Conservation (phyloP, 2,113 vertebrate genomes). For the Aspidoscelis tigris region DNA sequence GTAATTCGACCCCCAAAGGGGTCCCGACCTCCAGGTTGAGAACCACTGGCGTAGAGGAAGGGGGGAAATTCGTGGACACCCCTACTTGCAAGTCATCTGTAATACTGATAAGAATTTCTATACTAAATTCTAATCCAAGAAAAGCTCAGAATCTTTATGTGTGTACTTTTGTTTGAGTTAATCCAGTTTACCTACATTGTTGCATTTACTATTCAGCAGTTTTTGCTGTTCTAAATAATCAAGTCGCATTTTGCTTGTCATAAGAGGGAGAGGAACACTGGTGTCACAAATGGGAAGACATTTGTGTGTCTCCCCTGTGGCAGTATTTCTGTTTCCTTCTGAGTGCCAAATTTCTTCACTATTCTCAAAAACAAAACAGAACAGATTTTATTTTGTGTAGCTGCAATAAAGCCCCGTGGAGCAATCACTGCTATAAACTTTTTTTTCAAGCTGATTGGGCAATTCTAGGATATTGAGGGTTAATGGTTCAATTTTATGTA, state of each 20-base stretch:
- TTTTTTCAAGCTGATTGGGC: background rate
- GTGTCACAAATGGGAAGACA: background rate
- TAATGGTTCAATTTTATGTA: background rate
- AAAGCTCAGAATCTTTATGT: background rate
- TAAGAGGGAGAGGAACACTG: background rate
- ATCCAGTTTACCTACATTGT: background rate
- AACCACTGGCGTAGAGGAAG: no score
- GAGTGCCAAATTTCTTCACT: background rate
- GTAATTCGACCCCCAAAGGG: no score
- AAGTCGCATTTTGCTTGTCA: background rate
- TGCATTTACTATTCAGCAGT: background rate
- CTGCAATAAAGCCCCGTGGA: background rate
- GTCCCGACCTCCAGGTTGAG: no score
- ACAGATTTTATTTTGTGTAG: background rate
- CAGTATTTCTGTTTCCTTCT: background rate
- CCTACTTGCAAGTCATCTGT: no score
- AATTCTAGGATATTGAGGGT: constrained; percentile 9
- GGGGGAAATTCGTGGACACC: no score
- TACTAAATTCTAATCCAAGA: background rate
- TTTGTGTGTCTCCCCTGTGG: no score
- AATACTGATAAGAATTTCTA: background rate
- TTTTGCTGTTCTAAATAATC: background rate
- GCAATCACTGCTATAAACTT: background rate
- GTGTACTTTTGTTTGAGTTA: background rate
- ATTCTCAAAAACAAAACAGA: constrained; percentile 2